A percentile compares a stretch with the other conserved stretches of the same genome.
phyloP scores from a whole-genome alignment of 2,888 invertebrate species.

The Melanostoma mellinum region DNA sequence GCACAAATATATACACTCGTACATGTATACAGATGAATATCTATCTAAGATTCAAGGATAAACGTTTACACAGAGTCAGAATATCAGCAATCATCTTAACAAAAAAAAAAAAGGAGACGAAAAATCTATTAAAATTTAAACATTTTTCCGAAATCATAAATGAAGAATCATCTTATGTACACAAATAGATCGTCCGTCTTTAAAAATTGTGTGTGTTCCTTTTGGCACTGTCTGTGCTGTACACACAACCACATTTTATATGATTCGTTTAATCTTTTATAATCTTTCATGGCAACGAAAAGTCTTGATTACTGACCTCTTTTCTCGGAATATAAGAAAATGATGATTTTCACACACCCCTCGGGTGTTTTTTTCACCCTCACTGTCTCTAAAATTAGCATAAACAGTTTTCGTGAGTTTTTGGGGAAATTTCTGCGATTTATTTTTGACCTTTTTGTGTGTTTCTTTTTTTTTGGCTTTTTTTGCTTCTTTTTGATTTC shows the following conservation, averaged over 20 bases:
- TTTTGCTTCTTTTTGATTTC: slow-evolving; percentile 45
- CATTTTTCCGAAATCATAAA: slow-evolving; percentile 46
- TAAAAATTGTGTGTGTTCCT: slow-evolving; percentile 46
- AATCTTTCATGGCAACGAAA: slow-evolving; percentile 70
- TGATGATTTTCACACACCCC: slow-evolving; percentile 10
- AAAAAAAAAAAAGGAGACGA: too few relatives aligned
- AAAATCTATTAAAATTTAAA: slow-evolving; percentile 18
- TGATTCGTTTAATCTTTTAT: slow-evolving; percentile 70
- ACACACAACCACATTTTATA: slow-evolving; percentile 58
- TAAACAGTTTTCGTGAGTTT: slow-evolving; percentile 35
- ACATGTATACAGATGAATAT: too few relatives aligned
- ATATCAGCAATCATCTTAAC: too few relatives aligned
- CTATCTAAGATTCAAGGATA: too few relatives aligned
- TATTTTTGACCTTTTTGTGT: slow-evolving; percentile 68
- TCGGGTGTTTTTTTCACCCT: not conserved
- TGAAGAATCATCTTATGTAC: slow-evolving; percentile 55
- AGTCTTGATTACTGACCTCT: slow-evolving; percentile 72
- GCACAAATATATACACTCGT: too few relatives aligned
- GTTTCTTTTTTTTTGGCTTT: slow-evolving; percentile 49
- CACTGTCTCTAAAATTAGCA: slow-evolving; percentile 48
- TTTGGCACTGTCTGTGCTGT: slow-evolving; percentile 62
- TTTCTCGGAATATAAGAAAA: slow-evolving; percentile 50
- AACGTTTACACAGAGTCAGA: too few relatives aligned
- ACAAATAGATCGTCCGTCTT: slow-evolving; percentile 64
- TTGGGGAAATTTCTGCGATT: slow-evolving; percentile 64